phyloP scores from a whole-genome alignment of 37 sponge, comb jelly and placozoan genomes.

The Beroe ovata region DNA sequence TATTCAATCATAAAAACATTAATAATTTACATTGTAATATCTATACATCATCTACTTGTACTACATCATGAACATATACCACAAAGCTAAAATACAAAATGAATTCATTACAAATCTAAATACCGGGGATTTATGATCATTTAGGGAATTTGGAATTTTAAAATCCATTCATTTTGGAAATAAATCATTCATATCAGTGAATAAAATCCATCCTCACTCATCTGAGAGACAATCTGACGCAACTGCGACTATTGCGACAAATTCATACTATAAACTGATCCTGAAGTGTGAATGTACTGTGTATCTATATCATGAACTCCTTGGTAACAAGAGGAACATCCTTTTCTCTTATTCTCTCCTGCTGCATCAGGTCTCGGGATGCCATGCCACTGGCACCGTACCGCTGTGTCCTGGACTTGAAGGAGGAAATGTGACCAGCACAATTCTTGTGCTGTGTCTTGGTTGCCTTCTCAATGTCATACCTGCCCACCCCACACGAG shows the following conservation, averaged over 20 bases:
- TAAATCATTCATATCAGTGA: too few relatives aligned
- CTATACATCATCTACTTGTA: too few relatives aligned
- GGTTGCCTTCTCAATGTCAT: conserved; percentile 52
- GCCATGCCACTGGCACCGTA: conserved; percentile 65
- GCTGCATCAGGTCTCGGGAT: conserved; percentile 37
- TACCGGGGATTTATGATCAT: neutral
- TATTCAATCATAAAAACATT: neutral
- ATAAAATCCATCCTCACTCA: too few relatives aligned
- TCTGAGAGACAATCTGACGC: too few relatives aligned
- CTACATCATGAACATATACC: neutral
- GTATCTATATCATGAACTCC: conserved; percentile 47
- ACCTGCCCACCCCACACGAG: conserved; percentile 50
- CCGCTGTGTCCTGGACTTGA: conserved; percentile 59
- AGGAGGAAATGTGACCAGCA: conserved; percentile 40
- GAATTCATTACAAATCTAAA: neutral
- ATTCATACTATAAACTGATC: too few relatives aligned
- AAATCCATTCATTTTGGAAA: neutral
- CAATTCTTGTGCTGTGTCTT: conserved; percentile 16
- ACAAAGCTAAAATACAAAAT: neutral
- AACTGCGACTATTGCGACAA: too few relatives aligned
- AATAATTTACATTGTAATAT: neutral
- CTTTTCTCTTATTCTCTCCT: conserved; percentile 59
- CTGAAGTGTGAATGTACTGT: too few relatives aligned
- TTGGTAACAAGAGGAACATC: conserved; percentile 38
- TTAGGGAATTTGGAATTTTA: neutral